Evolutionary conservation across 2,888 invertebrate genomes (phyloP), one percentile per base, ranked within the genome.

Genomic region (Megalurothrips usitatus): DNA sequence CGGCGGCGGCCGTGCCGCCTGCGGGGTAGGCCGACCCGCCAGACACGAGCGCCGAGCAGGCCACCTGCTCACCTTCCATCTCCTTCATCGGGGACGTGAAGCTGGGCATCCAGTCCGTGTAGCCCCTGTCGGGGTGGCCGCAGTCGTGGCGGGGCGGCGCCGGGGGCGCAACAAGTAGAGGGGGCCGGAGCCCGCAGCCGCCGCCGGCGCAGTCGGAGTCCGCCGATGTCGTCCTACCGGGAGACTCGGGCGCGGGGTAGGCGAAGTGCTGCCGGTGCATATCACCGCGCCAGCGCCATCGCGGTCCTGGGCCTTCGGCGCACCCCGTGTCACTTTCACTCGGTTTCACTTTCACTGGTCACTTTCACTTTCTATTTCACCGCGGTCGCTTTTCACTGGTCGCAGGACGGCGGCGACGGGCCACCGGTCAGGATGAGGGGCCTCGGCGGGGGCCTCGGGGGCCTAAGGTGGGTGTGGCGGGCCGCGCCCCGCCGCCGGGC

Each of bases 231-330:
- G 34, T 43, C 34, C 34, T 43, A 6, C 9, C 11, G n/a, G 68
- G 68, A 68, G 68, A 68, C 68, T 68, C 23, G n/a, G 68, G 23
- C 68, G 68, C 68, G 68, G 68, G 68, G 68, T 68, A 68, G 68
- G 9, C 23, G 11, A n/a, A 23, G 23, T 68, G 68, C 68, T 43
- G 34, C 34, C 6, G 34, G 34, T 43, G 34, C 34, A 43, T 43
- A 12, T 52, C 52, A 52, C 52, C 52, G 52, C 10, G 52, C 4
- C 52, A 52, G 2, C 52, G 6, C 52, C 23, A n/a, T n/a, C 68
- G 11, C 68, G 6, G 68, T 19, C n/a, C n/a, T 63, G 9, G n/a
- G n/a, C 63, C n/a, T 17, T 63, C 63, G 1, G 52, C 2, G 52
- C 52, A 63, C 63, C 63, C 52, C 12, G 19, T 52, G 12, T 52